phyloP scores from a whole-genome alignment of 2,113 vertebrate genomes.

The Osmerus eperlanus region DNA sequence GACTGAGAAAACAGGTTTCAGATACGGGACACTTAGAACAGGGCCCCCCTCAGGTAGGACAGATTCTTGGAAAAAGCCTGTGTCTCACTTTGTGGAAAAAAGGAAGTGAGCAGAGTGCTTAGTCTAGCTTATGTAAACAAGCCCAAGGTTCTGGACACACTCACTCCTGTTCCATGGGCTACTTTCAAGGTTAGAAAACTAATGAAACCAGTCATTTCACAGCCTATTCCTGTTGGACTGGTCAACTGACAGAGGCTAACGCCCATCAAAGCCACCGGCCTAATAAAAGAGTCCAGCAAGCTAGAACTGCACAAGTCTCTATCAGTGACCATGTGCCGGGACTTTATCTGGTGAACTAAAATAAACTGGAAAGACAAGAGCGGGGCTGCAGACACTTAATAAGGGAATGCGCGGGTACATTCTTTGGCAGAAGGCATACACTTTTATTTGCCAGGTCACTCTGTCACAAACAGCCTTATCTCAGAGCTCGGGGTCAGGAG shows the following conservation, averaged over 20 bases:
- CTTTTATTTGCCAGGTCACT: background rate
- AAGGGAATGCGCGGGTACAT: background rate
- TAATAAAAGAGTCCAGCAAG: background rate
- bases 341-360: conserved; percentile 11
- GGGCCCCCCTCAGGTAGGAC: no score
- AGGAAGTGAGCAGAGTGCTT: no score
- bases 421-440: conserved; percentile 11
- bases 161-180: background rate
- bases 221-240: no score
- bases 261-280: no score
- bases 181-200: background rate
- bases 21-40: no score
- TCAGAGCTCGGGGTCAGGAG: background rate
- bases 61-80: no score
- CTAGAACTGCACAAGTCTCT: background rate
- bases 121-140: no score
- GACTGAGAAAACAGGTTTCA: no score
- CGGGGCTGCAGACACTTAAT: background rate
- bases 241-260: no score
- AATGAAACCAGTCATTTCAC: background rate
- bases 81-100: no score
- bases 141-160: background rate
- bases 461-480: conserved; percentile 12
- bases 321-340: background rate
- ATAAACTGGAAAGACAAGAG: conserved; percentile 3